Evolutionary conservation across 1,140 invertebrate genomes (phyloP).

Genomic region (Musca domestica): DNA sequence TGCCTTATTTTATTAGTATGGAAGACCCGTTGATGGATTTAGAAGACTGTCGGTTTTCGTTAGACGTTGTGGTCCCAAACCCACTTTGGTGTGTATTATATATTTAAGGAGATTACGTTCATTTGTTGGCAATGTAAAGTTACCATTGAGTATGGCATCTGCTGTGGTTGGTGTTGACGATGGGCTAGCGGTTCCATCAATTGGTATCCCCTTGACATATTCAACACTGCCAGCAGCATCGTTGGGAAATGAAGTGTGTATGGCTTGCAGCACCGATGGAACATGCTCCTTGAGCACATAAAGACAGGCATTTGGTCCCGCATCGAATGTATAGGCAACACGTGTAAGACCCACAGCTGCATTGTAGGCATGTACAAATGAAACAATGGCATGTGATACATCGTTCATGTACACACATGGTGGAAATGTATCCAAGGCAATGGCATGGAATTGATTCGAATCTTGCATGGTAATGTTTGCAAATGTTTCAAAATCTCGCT

Average conservation of each 20-base stretch:
- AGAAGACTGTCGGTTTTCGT: constrained; percentile 39
- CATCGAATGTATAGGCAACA: constrained; percentile 96
- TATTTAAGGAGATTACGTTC: constrained; percentile 66
- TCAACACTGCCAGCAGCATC: constrained; percentile 52
- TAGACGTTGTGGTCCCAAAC: constrained; percentile 64
- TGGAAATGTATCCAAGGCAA: constrained; percentile 92
- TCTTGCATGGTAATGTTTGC: constrained; percentile 95
- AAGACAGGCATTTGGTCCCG: constrained; percentile 93
- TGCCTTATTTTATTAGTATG: neutral
- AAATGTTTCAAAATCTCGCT: constrained; percentile 82
- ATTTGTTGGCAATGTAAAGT: neutral
- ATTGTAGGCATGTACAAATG: constrained; percentile 84
- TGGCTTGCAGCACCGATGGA: constrained; percentile 62
- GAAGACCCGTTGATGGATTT: constrained; percentile 15
- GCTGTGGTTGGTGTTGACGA: neutral
- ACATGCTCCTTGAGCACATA: constrained; percentile 81
- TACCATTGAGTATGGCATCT: constrained; percentile 24
- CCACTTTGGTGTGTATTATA: constrained; percentile 79
- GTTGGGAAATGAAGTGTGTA: constrained; percentile 74
- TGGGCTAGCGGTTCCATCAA: constrained; percentile 17
- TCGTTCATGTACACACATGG: constrained; percentile 92
- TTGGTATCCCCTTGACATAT: constrained; percentile 61
- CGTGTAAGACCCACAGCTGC: constrained; percentile 60
- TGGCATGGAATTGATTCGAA: constrained; percentile 96
- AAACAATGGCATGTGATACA: constrained; percentile 74